phyloP scores from a whole-genome alignment of 2,113 vertebrate species.

The Protomyctophum bolini region DNA sequence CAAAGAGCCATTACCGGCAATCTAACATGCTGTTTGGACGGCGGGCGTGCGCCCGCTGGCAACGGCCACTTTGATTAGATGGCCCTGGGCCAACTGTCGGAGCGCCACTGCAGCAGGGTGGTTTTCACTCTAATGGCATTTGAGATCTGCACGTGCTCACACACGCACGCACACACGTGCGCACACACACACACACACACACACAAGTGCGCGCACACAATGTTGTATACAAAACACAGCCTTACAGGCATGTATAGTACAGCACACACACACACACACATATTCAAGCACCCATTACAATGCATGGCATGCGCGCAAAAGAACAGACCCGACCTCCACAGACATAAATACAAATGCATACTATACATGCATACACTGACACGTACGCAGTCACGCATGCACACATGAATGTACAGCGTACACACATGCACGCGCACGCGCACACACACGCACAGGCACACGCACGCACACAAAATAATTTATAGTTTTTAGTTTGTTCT shows the following conservation, averaged over 20 bases:
- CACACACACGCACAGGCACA: slow-evolving; percentile 1
- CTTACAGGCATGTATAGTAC: neutral
- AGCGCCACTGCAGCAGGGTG: neutral
- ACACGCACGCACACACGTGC: slow-evolving; percentile 3
- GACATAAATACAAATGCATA: too few relatives aligned
- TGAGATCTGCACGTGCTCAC: neutral
- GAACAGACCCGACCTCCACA: too few relatives aligned
- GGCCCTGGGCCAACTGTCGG: slow-evolving; percentile 28
- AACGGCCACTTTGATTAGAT: slow-evolving; percentile 43
- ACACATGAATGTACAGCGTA: too few relatives aligned
- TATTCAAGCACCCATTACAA: too few relatives aligned
- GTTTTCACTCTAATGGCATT: slow-evolving; percentile 29
- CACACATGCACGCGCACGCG: neutral
- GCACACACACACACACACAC: slow-evolving; percentile 1
- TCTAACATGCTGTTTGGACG: slow-evolving; percentile 39
- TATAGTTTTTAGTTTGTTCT: too few relatives aligned
- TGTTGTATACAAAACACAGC: neutral
- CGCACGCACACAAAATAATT: neutral
- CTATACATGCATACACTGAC: too few relatives aligned
- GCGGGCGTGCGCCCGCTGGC: slow-evolving; percentile 28
- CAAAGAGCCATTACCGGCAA: slow-evolving; percentile 39
- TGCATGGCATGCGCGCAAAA: too few relatives aligned
- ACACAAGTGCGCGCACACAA: neutral
- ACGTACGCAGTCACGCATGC: neutral
- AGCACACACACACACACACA: neutral